These are phyloP conservation scores for Strigamia crassipes DNA, from an alignment of 2,888 invertebrate species.

Conservation along the genomic window DNA sequence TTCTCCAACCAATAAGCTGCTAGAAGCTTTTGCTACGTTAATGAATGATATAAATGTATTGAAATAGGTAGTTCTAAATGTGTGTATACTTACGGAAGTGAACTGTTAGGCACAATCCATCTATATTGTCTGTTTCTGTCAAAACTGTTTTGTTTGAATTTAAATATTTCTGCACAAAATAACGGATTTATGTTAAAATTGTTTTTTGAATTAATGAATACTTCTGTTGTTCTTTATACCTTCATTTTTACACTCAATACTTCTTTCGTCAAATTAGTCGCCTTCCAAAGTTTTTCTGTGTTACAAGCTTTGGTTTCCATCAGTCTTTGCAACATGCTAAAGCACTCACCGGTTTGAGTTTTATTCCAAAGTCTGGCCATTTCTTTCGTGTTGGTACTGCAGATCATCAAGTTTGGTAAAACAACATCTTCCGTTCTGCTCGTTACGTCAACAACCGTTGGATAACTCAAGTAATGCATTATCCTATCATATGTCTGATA, in stretches of 20 bases:
- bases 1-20: background rate
- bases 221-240: background rate
- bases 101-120: background rate
- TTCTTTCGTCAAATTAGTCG: background rate
- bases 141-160: background rate
- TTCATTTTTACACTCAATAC: background rate
- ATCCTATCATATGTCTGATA: background rate
- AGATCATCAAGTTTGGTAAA: background rate
- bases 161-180: background rate
- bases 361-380: background rate
- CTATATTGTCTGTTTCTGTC: background rate
- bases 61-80: no score
- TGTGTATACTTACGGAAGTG: background rate
- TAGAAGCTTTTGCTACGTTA: background rate
- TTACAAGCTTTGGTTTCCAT: background rate
- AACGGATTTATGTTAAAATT: no score
- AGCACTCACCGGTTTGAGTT: background rate
- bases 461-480: background rate
- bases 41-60: no score
- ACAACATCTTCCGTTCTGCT: background rate
- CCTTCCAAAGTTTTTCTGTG: background rate
- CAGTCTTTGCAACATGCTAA: background rate
- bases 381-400: background rate
- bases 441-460: background rate
- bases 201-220: no score